Evolutionary conservation across 2,888 invertebrate genomes (phyloP), one percentile per base, ranked within the genome.

Genomic region (Drosophila mimetica): DNA sequence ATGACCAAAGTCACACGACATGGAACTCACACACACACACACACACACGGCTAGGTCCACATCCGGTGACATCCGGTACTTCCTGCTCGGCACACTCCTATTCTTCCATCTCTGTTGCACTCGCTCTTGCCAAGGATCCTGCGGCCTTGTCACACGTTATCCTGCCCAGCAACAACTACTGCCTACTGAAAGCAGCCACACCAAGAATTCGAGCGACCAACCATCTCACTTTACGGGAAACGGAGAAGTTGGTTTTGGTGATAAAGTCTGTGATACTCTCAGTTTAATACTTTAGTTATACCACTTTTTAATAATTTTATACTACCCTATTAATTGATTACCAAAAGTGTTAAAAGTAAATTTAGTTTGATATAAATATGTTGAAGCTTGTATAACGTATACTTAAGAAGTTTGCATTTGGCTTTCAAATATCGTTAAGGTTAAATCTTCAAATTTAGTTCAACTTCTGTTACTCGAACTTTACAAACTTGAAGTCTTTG

Each of bases 11-110:
- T 83, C 86, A 86, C 86, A 86, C 86, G 75, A 69, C 79, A 71
- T 54, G 53, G 46, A 30, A 54, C 54, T 58, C 59, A 51, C 71
- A 52, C 51, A 47, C 59, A 51, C 41, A 32, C 20, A 41, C 55
- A 37, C 55, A 37, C 55, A 28, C 32, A 42, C 25, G 32, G 25
- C 58, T 47, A 82, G 82, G 69, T 81, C 72, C 80, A 86, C 82
- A 86, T 83, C 82, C 82, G 84, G 77, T 75, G 86, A 82, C 82
- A 82, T 86, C 86, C 86, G 84, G 86, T 86, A 86, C 66, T 83
- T 83, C 82, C 82, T 82, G 80, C 67, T 60, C 55, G 57, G 72
- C 52, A 50, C 61, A 60, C 69, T 71, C 53, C 50, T 4, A 13
- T 13, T 4, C 11, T 8, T 51, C 59, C 60, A 22, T 65, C 46